These are phyloP conservation scores for Eubasilissa regina DNA, from an alignment of 1,140 invertebrate genomes.

Conservation along the genomic window DNA sequence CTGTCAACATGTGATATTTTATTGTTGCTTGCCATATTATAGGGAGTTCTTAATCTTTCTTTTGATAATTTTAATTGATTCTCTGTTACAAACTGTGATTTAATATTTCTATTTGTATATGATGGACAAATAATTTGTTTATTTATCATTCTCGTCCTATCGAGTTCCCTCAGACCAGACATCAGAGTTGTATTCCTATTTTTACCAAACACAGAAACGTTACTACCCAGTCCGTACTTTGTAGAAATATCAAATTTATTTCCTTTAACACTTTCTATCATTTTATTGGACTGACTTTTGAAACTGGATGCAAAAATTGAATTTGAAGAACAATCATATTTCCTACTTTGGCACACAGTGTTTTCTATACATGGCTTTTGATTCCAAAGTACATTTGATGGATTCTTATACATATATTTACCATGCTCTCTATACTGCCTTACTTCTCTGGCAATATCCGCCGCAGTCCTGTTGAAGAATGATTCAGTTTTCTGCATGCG, in stretches of 20 bases:
- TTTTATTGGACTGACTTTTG: neutral
- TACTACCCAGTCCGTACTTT: neutral
- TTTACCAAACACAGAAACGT: neutral
- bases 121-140: too few species aligned
- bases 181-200: too few species aligned
- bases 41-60: neutral
- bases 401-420: slow-evolving; percentile 21
- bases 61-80: neutral
- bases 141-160: too few species aligned
- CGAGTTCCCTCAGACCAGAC: too few species aligned
- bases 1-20: neutral
- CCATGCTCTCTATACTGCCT: neutral
- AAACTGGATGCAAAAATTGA: neutral
- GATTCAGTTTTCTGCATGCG: neutral
- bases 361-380: slow-evolving; percentile 17
- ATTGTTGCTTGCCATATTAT: neutral
- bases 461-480: slow-evolving; percentile 3
- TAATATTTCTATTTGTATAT: too few species aligned
- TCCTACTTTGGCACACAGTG: neutral
- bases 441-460: slow-evolving; percentile 7
- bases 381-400: slow-evolving; percentile 33
- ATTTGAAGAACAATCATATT: slow-evolving; percentile 5
- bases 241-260: neutral
- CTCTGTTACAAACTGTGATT: too few species aligned
- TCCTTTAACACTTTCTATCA: neutral